Percentiles rank a stretch among this genome's conserved stretches.
Evolutionary conservation across 2,888 invertebrate species (phyloP).

Genomic region (Diaphora mendica): DNA sequence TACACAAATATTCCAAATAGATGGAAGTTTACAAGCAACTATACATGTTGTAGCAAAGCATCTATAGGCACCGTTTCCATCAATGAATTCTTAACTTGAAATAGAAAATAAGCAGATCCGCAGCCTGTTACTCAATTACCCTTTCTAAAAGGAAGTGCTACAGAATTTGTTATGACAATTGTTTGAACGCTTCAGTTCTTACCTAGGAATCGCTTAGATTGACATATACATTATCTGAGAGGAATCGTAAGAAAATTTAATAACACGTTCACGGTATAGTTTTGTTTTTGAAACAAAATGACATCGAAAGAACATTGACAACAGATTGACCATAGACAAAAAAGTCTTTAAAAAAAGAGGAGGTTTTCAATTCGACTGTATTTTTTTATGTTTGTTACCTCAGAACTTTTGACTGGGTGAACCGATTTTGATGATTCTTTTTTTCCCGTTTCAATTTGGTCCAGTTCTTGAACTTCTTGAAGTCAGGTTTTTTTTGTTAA

Average conservation of each 20-base stretch:
- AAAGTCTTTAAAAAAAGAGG: neutral
- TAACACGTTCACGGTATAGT: neutral
- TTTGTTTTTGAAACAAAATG: neutral
- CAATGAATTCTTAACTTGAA: constrained; percentile 42
- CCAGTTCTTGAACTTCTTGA: no score
- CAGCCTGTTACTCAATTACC: constrained; percentile 27
- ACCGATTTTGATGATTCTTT: no score
- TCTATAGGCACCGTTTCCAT: constrained; percentile 18
- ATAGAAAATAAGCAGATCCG: constrained; percentile 46
- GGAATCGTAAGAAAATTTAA: neutral
- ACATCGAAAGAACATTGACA: no score
- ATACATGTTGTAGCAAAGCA: neutral
- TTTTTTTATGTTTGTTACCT: no score
- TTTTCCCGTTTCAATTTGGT: no score
- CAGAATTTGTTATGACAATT: constrained; percentile 49
- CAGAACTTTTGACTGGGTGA: no score
- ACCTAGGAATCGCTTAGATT: no score
- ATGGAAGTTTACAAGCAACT: neutral
- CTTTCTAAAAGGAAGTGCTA: constrained; percentile 31
- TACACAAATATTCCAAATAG: neutral
- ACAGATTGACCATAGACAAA: neutral
- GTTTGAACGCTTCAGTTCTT: constrained; percentile 18
- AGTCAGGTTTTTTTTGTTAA: no score
- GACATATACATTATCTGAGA: no score
- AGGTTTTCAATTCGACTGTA: no score